Percentiles rank a stretch among this genome's conserved stretches.
phyloP scores from a whole-genome alignment of 2,797 vertebrate genomes.

The Cercopithecus neglectus region DNA sequence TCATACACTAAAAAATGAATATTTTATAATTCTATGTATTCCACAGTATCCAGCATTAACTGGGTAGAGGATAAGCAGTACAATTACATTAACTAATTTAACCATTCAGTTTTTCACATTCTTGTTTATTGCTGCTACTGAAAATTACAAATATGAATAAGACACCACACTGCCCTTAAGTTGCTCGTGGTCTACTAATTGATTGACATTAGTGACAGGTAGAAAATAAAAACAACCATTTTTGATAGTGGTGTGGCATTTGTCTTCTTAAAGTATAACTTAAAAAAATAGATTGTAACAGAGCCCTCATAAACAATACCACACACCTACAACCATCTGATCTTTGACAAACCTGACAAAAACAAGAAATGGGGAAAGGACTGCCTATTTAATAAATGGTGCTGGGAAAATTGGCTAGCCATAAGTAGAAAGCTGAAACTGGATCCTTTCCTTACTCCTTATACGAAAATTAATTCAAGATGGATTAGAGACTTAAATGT shows the following conservation, averaged over 20 bases:
- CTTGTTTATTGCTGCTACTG: not conserved
- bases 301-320: too few species aligned
- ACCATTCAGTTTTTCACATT: not conserved
- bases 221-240: not conserved
- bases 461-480: too few species aligned
- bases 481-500: too few species aligned
- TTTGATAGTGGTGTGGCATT: not conserved
- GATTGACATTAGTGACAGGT: not conserved
- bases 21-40: conserved; percentile 28
- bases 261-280: not conserved
- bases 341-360: too few species aligned
- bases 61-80: not conserved
- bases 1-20: not conserved
- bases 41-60: not conserved
- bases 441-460: too few species aligned
- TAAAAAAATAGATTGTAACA: not conserved
- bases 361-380: too few species aligned
- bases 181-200: not conserved
- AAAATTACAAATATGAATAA: not conserved
- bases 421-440: too few species aligned
- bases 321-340: too few species aligned
- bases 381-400: too few species aligned
- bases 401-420: too few species aligned
- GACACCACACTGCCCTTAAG: not conserved
- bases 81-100: not conserved